Percentiles rank a stretch among this genome's conserved stretches.
phyloP scores from a whole-genome alignment of 2,797 vertebrate species.

The Poeciliopsis gracilis region DNA sequence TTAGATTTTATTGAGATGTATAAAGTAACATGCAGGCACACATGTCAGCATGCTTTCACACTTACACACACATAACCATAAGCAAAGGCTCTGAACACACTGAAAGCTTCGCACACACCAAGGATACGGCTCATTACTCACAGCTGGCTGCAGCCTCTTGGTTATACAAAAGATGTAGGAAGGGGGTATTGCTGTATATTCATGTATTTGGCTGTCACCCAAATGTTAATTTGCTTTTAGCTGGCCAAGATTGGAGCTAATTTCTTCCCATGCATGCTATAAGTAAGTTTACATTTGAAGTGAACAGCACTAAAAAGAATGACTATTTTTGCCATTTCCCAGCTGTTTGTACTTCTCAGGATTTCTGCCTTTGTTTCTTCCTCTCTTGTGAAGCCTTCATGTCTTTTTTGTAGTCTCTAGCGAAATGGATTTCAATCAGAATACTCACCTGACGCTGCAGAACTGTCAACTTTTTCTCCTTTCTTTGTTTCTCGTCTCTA shows the following conservation, averaged over 20 bases:
- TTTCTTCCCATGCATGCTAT: constrained; percentile 86
- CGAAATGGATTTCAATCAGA: constrained; percentile 59
- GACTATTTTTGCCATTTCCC: constrained; percentile 63
- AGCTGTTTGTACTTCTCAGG: constrained; percentile 57
- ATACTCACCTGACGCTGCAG: constrained; percentile 85
- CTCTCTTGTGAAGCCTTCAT: constrained; percentile 37
- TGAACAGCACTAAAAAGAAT: constrained; percentile 81
- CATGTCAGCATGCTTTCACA: constrained; percentile 61
- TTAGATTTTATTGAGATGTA: constrained; percentile 82
- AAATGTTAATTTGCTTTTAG: constrained; percentile 92
- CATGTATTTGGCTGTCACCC: constrained; percentile 87
- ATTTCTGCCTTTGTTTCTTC: constrained; percentile 46
- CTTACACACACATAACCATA: constrained; percentile 58
- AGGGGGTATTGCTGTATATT: constrained; percentile 83
- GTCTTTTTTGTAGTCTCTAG: constrained; percentile 51
- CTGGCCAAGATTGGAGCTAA: constrained; percentile 88
- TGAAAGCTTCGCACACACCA: constrained; percentile 42
- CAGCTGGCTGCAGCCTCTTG: constrained; percentile 82
- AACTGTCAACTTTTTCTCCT: constrained; percentile 81
- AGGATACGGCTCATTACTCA: constrained; percentile 81
- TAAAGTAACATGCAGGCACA: constrained; percentile 76
- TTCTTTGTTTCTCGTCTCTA: constrained; percentile 61
- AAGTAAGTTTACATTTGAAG: constrained; percentile 80
- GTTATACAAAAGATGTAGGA: constrained; percentile 80
- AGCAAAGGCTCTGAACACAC: constrained; percentile 46